Percentiles rank a stretch among this genome's conserved stretches.
Conservation (phyloP, 2,797 vertebrate species). For the Ciconia nigra region DNA sequence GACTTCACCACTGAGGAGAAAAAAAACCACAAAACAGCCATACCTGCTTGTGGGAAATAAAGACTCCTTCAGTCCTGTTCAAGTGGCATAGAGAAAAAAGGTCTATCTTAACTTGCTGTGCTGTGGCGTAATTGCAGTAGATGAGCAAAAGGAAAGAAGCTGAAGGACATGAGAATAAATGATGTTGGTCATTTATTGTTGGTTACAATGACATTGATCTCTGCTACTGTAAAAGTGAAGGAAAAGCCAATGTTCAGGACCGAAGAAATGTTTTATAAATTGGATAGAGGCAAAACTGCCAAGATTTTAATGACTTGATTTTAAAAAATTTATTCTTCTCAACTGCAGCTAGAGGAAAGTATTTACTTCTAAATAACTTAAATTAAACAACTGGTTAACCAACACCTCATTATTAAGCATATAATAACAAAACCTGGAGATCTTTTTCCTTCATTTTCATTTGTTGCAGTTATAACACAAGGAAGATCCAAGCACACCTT, state of each 20-base stretch:
- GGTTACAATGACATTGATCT: not conserved
- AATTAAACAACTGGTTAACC: not conserved
- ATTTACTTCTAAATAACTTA: not conserved
- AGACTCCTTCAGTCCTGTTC: not conserved
- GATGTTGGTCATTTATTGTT: not conserved
- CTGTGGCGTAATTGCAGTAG: not conserved
- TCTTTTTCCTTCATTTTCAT: not conserved
- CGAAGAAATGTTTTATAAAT: not conserved
- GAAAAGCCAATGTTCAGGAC: not conserved
- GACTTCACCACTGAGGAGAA: not conserved
- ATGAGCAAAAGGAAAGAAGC: not conserved
- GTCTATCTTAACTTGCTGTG: not conserved
- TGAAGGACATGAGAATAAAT: not conserved
- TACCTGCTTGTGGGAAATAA: not conserved
- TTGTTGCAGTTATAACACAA: not conserved
- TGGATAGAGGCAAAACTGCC: not conserved
- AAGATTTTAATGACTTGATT: not conserved
- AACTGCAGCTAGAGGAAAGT: not conserved
- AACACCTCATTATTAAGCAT: not conserved
- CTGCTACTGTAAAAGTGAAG: not conserved
- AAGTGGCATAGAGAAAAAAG: not conserved
- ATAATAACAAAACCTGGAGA: not conserved
- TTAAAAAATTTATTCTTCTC: not conserved
- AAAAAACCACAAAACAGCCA: rapidly evolving
- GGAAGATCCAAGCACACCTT: not conserved